Percentiles rank a stretch among this genome's conserved stretches.
phyloP scores from a whole-genome alignment of 2,797 vertebrate genomes.

The Eremophila alpestris region DNA sequence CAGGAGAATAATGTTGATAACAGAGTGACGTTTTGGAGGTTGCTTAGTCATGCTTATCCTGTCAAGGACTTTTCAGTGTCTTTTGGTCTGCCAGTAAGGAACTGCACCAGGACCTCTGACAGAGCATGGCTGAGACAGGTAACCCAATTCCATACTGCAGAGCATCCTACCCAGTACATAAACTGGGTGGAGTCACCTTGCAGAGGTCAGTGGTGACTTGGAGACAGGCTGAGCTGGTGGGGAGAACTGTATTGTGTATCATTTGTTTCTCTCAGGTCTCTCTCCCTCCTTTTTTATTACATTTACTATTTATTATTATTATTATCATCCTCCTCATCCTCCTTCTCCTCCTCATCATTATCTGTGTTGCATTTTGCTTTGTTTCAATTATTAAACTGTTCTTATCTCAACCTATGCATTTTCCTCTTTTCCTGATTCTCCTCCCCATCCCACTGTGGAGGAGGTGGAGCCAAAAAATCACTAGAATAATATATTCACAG shows the following conservation, averaged over 20 bases:
- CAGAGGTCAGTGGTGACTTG: rapidly evolving
- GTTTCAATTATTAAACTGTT: neutral
- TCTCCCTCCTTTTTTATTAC: neutral
- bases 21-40: neutral
- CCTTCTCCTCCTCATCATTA: neutral
- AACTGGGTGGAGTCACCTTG: neutral
- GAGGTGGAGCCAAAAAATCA: neutral
- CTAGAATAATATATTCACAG: neutral
- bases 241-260: neutral
- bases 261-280: neutral
- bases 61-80: neutral
- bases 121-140: neutral
- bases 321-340: neutral
- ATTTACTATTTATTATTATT: neutral
- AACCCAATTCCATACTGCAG: neutral
- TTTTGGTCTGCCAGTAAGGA: neutral
- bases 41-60: neutral
- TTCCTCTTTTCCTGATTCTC: neutral
- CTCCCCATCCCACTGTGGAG: neutral
- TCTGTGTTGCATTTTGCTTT: neutral
- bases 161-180: neutral
- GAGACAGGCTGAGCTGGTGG: neutral
- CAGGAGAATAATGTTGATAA: neutral
- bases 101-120: neutral
- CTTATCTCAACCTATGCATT: neutral